These are phyloP conservation scores for Paramormyrops hopkinsi DNA, from an alignment of 2,797 vertebrate genomes.

Conservation along the genomic window DNA sequence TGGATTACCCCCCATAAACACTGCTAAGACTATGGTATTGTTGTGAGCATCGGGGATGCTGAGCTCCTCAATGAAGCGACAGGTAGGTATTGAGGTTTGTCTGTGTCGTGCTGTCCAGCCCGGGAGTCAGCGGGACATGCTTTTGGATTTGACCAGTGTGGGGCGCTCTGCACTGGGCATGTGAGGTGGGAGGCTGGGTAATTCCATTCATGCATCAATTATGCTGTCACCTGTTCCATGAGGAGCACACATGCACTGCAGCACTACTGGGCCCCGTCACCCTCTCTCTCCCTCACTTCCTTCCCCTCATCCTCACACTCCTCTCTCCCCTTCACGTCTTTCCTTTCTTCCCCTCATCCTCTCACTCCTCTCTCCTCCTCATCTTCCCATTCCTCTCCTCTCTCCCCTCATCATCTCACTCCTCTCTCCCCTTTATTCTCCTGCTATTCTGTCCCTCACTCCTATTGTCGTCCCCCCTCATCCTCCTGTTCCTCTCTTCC, in stretches of 20 bases:
- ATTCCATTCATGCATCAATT: background rate
- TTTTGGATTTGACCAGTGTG: background rate
- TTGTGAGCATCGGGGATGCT: background rate
- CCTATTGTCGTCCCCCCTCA: background rate
- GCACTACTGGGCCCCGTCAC: background rate
- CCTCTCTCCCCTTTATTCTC: background rate
- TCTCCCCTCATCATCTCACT: background rate
- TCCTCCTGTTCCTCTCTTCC: background rate
- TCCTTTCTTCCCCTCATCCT: background rate
- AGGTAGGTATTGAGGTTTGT: background rate
- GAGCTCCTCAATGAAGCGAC: background rate
- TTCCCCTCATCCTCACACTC: background rate
- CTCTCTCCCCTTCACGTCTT: background rate
- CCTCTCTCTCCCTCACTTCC: background rate
- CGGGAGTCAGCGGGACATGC: background rate
- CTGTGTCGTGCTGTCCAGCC: too few relatives aligned
- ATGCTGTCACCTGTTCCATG: background rate
- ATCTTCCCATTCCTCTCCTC: background rate
- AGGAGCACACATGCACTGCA: background rate
- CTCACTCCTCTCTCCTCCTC: background rate
- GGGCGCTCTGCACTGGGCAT: background rate
- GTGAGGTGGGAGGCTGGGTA: background rate
- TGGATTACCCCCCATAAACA: background rate
- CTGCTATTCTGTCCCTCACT: background rate
- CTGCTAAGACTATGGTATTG: background rate